phyloP scores from a whole-genome alignment of 1,140 invertebrate genomes.

The Dreissena polymorpha region DNA sequence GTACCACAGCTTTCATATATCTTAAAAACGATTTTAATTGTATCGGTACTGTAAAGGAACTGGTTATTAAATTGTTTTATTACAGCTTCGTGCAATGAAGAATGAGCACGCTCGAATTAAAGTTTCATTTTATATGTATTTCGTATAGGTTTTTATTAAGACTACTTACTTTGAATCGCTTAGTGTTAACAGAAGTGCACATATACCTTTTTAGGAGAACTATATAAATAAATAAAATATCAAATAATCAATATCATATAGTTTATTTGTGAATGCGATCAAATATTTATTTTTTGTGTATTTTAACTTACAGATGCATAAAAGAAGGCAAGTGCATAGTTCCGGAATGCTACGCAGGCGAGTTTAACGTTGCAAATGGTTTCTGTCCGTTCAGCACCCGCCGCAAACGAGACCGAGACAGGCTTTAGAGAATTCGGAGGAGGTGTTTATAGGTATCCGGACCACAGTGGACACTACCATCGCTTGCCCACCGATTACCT shows the following conservation, averaged over 20 bases:
- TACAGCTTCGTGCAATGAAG: no score
- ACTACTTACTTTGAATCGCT: constrained; percentile 22
- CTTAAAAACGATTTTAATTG: no score
- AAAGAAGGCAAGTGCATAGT: constrained; percentile 35
- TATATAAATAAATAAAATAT: background rate
- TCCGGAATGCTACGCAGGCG: constrained; percentile 25
- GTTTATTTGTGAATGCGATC: background rate
- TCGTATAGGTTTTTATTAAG: constrained; percentile 14
- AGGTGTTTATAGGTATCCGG: no score
- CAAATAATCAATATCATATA: no score
- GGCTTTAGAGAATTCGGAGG: no score
- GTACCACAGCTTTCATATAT: no score
- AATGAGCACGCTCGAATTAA: no score
- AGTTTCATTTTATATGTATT: background rate
- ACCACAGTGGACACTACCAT: no score
- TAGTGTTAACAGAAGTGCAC: background rate
- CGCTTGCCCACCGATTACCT: no score
- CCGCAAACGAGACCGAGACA: background rate
- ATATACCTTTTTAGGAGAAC: background rate
- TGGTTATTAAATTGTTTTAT: no score
- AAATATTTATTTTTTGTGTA: background rate
- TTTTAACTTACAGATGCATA: constrained; percentile 23
- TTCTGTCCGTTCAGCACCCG: constrained; percentile 22
- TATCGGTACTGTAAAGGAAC: no score
- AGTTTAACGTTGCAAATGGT: constrained; percentile 19